Evolutionary conservation across 1,140 invertebrate species (phyloP).

Genomic region (Nasonia longicornis): DNA sequence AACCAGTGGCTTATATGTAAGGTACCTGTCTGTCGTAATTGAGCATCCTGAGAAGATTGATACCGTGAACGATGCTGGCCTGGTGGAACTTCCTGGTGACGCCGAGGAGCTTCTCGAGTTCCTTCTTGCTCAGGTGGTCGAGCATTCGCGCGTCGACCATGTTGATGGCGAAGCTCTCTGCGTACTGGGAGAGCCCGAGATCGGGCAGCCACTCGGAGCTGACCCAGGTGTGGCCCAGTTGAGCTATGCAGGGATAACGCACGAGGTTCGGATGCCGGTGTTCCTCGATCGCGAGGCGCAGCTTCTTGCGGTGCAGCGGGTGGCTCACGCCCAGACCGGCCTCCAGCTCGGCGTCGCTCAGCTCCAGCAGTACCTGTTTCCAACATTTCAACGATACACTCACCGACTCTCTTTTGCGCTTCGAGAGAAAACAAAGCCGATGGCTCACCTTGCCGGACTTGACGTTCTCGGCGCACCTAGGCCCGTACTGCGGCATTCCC

Average conservation of each 20-base stretch:
- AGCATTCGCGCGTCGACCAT: constrained; percentile 93
- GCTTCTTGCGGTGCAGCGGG: constrained; percentile 92
- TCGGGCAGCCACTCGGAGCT: constrained; percentile 92
- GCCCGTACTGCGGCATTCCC: constrained; percentile 93
- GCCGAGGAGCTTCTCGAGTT: constrained; percentile 91
- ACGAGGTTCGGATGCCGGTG: constrained; percentile 87
- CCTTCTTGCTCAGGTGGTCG: constrained; percentile 92
- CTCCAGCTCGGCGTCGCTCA: constrained; percentile 90
- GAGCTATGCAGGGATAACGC: constrained; percentile 86
- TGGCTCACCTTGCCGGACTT: constrained; percentile 89
- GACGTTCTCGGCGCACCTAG: constrained; percentile 90
- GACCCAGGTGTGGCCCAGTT: constrained; percentile 91
- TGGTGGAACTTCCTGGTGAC: constrained; percentile 94
- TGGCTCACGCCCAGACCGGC: constrained; percentile 88
- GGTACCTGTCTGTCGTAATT: constrained; percentile 91
- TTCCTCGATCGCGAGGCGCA: constrained; percentile 94
- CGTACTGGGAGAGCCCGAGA: constrained; percentile 88
- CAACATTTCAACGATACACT: too few species aligned
- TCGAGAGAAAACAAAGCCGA: background rate
- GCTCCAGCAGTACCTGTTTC: constrained; percentile 84
- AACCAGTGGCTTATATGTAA: background rate
- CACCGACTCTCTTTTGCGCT: background rate
- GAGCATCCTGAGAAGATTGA: constrained; percentile 90
- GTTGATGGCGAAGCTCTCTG: constrained; percentile 88
- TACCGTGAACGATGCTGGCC: constrained; percentile 91